Evolutionary conservation across 2,888 invertebrate genomes (phyloP).

Genomic region (Cheilosia vulpina): DNA sequence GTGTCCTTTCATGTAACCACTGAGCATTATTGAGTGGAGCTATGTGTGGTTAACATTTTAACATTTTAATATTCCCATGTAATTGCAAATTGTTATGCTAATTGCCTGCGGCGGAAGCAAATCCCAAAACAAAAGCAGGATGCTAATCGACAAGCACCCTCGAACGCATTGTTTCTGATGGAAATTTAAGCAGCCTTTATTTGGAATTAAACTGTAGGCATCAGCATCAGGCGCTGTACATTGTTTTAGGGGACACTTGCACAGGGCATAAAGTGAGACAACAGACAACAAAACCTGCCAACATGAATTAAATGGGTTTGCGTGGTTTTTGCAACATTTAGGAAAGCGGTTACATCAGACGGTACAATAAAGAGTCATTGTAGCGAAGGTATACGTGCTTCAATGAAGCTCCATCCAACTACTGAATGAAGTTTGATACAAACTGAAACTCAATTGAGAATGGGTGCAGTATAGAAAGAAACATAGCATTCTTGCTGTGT

Average conservation of each 20-base stretch:
- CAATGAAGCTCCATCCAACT: no score
- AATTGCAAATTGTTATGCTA: constrained; percentile 74
- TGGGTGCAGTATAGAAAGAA: no score
- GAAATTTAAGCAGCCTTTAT: constrained; percentile 53
- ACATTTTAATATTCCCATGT: constrained; percentile 70
- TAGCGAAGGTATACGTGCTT: no score
- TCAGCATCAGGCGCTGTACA: neutral
- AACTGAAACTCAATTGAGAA: no score
- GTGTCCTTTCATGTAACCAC: constrained; percentile 29
- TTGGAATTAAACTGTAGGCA: constrained; percentile 23
- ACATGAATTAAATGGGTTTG: no score
- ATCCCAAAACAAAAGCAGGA: constrained; percentile 53
- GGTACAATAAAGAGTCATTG: no score
- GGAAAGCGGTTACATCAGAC: no score
- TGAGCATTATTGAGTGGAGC: constrained; percentile 49
- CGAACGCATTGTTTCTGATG: constrained; percentile 38
- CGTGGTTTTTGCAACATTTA: no score
- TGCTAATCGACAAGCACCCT: constrained; percentile 11
- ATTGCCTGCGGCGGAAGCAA: constrained; percentile 61
- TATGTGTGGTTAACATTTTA: constrained; percentile 65
- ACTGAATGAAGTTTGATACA: no score
- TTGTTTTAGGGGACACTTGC: constrained; percentile 25
- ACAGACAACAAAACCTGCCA: neutral
- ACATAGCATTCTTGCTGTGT: no score
- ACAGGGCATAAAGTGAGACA: neutral